Base-by-base conservation (phyloP, 2,113 vertebrate species). In the Sprattus sprattus region DNA sequence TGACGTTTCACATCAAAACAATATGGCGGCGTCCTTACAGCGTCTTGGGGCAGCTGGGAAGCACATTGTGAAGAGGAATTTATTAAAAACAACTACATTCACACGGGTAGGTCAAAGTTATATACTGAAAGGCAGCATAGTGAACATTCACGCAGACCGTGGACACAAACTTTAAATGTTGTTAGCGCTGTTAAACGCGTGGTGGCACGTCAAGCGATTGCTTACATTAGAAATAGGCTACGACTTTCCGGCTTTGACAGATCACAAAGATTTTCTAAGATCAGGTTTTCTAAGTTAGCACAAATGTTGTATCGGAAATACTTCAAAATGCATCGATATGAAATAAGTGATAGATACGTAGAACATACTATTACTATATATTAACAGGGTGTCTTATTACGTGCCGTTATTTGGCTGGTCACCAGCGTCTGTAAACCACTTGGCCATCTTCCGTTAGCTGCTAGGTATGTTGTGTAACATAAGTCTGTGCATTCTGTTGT, bases 11-110 rank as follows among this genome's bases (percentile, higher is more conserved):
- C 39, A 78, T 0, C 85, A 71, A 92, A 93, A 90, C 92, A 94
- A 85, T 18, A 96, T 96, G 95, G 95, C 94, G 89, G 88, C 89
- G 89, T 92, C 91, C 84, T 0, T 94, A 46, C 92, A 89, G 44
- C 90, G 85, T 9, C 49, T 95, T n/a, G 39, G 91, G 0, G 86
- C 87, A 46, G 92, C 87, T 0, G 93, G 94, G 78, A 90, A 87
- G 84, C 54, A 78, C 54, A 64, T 94, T 0, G 39, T 94, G 0
- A 92, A 90, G 22, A 91, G 85, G 47, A 88, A 87, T 44, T 84
- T 95, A 67, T 44, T 95, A 22, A 94, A 88, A 60, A 90, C 86
- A 16, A 60, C 82, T 28, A 64, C 45, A 20, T 25, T 88, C 0
- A 32, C 11, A 50, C 45, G 83, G 89, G 93, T n/a, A 15, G 18